Evolutionary conservation across 2,113 vertebrate species (phyloP).

Genomic region (Phaetusa simplex): DNA sequence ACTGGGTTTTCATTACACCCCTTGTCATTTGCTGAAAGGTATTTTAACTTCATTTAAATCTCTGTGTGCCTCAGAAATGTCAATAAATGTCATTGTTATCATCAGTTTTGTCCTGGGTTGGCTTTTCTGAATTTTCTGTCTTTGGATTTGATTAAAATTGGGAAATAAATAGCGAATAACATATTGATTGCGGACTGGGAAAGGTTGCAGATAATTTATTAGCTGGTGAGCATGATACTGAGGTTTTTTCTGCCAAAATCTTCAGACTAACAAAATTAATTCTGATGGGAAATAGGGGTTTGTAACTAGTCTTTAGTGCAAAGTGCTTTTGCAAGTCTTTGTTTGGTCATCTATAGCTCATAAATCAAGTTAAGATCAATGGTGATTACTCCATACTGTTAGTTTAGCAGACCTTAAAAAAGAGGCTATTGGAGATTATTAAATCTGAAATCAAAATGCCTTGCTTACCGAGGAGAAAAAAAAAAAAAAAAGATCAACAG

Average conservation of each 20-base stretch:
- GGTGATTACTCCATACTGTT: neutral
- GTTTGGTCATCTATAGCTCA: constrained; percentile 37
- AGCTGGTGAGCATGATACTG: constrained; percentile 2
- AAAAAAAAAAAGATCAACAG: neutral
- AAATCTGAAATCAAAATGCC: constrained; percentile 4
- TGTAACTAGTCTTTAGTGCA: constrained; percentile 24
- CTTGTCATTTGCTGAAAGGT: constrained; percentile 58
- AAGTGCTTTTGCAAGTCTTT: constrained; percentile 33
- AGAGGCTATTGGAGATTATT: constrained; percentile 9
- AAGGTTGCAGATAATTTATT: constrained; percentile 64
- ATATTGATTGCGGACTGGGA: constrained; percentile 60
- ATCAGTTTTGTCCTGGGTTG: constrained; percentile 56
- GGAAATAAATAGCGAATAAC: constrained; percentile 63
- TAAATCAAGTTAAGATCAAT: constrained; percentile 58
- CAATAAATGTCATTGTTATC: constrained; percentile 68
- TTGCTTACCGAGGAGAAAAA: neutral
- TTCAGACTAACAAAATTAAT: constrained; percentile 20
- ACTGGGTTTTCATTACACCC: constrained; percentile 41
- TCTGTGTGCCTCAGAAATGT: constrained; percentile 57
- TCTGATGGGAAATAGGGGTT: constrained; percentile 7
- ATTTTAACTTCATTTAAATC: constrained; percentile 67
- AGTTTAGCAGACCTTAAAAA: constrained; percentile 35
- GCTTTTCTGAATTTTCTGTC: constrained; percentile 52
- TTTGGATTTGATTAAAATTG: constrained; percentile 61
- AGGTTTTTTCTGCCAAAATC: neutral